phyloP scores from a whole-genome alignment of 2,113 vertebrate genomes.

The Centropus bengalensis region DNA sequence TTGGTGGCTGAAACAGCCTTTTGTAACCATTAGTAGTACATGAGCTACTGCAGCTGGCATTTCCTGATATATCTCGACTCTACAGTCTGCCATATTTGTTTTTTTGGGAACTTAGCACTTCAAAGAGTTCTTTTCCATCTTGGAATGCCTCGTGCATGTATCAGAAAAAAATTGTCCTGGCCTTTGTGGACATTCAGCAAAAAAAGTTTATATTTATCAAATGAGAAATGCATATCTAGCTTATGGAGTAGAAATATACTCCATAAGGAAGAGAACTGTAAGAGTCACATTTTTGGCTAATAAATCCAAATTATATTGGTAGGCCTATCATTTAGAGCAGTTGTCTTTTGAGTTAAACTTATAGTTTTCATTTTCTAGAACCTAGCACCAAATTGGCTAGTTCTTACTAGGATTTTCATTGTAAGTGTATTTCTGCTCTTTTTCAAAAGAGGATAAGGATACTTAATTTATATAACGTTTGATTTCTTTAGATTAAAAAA shows the following conservation, averaged over 20 bases:
- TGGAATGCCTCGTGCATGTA: neutral
- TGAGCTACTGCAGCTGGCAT: conserved; percentile 1
- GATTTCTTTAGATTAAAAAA: neutral
- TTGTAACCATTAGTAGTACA: neutral
- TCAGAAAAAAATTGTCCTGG: neutral
- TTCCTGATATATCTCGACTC: neutral
- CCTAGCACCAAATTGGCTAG: neutral
- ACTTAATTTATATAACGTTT: neutral
- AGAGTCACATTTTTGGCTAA: neutral
- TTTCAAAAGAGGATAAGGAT: neutral
- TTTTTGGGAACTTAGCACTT: neutral
- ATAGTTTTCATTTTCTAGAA: neutral
- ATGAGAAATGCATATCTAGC: neutral
- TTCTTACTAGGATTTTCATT: neutral
- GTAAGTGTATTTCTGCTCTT: neutral
- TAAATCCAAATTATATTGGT: neutral
- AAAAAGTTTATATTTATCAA: neutral
- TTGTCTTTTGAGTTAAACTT: neutral
- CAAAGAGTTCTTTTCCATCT: neutral
- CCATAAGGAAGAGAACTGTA: neutral
- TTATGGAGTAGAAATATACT: neutral
- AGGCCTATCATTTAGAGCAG: neutral
- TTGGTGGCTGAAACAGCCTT: neutral
- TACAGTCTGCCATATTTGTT: neutral
- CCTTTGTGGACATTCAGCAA: neutral